A percentile compares a stretch with the other conserved stretches of the same genome.
Evolutionary conservation across 1,140 invertebrate species (phyloP).

Genomic region (Diorhabda sublineata): DNA sequence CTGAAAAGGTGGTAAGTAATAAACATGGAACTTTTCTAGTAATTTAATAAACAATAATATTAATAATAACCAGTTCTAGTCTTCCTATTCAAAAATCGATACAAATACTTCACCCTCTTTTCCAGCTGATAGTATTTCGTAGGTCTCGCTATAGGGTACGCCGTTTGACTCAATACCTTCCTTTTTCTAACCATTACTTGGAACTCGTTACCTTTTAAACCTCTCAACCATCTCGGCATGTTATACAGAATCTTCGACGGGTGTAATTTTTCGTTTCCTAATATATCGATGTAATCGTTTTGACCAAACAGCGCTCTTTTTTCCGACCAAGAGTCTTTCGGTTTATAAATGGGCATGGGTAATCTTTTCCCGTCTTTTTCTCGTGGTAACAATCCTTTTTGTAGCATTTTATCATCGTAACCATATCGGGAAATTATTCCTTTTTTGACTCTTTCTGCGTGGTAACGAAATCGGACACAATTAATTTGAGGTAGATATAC

Average conservation of each 20-base stretch:
- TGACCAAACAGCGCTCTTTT: slow-evolving; percentile 84
- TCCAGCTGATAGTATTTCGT: slow-evolving; percentile 72
- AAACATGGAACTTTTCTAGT: too few species aligned
- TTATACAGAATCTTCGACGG: slow-evolving; percentile 78
- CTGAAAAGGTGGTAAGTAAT: too few species aligned
- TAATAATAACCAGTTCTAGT: slow-evolving; percentile 56
- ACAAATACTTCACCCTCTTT: slow-evolving; percentile 69
- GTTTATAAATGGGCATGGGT: slow-evolving; percentile 68
- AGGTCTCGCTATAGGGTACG: slow-evolving; percentile 59
- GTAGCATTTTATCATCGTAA: slow-evolving; percentile 63
- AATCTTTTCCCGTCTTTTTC: slow-evolving; percentile 49
- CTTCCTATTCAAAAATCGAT: slow-evolving; percentile 72
- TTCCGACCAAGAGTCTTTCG: slow-evolving; percentile 68
- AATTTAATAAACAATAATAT: neutral
- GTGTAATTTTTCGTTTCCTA: slow-evolving; percentile 77
- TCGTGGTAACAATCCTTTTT: slow-evolving; percentile 66
- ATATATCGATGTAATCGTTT: slow-evolving; percentile 95
- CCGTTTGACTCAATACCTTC: slow-evolving; percentile 58
- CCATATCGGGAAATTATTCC: slow-evolving; percentile 63
- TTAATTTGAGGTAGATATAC: slow-evolving; percentile 48
- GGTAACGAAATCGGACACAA: slow-evolving; percentile 58
- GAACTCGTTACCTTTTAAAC: slow-evolving; percentile 83
- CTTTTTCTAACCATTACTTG: slow-evolving; percentile 73
- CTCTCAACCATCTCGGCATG: slow-evolving; percentile 81
- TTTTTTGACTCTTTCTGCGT: slow-evolving; percentile 60